Conservation (phyloP, 2,888 invertebrate species). For the Hydroisotoma schaefferi region DNA sequence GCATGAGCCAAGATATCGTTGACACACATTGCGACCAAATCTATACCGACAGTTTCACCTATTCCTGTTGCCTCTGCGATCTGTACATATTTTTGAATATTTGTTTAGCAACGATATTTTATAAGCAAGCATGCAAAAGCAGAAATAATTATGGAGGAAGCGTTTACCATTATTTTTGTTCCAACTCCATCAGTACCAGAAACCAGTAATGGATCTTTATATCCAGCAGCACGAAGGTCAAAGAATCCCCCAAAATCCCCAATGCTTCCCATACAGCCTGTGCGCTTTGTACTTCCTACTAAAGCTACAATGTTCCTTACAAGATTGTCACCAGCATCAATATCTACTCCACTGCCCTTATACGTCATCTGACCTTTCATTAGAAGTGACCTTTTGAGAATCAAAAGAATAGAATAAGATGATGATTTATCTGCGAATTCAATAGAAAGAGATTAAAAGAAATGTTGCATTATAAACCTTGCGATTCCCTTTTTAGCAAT, state of each 20-base stretch:
- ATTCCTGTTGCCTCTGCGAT: conserved; percentile 74
- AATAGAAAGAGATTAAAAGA: background rate
- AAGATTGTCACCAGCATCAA: conserved; percentile 82
- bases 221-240: conserved; percentile 71
- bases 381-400: conserved; percentile 55
- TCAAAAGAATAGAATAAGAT: background rate
- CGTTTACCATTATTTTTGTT: conserved; percentile 82
- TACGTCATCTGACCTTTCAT: conserved; percentile 71
- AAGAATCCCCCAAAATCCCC: conserved; percentile 95
- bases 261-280: conserved; percentile 74
- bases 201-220: conserved; percentile 79
- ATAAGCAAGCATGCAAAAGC: background rate
- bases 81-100: conserved; percentile 53
- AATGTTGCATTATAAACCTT: conserved; percentile 7
- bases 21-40: conserved; percentile 96
- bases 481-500: conserved; percentile 76
- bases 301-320: conserved; percentile 77
- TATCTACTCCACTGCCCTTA: conserved; percentile 87
- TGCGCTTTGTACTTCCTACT: conserved; percentile 71
- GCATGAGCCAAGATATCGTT: conserved; percentile 95
- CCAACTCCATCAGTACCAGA: conserved; percentile 96
- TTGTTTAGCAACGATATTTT: background rate
- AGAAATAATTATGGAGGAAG: background rate
- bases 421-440: background rate
- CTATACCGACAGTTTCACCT: conserved; percentile 84